phyloP scores from a whole-genome alignment of 2,113 vertebrate species.

The Orcinus orca region DNA sequence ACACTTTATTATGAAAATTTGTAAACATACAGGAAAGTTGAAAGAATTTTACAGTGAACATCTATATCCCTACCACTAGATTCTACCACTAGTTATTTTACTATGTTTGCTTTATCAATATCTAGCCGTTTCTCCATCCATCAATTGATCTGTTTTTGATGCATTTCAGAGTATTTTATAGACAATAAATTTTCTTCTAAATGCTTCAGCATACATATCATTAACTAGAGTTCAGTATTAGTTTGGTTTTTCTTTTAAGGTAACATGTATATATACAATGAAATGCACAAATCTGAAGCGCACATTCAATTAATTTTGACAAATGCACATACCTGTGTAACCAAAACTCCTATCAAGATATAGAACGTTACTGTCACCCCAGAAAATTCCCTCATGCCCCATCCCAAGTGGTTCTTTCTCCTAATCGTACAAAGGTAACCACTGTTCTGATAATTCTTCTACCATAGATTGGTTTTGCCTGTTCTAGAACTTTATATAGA shows the following conservation, averaged over 20 bases:
- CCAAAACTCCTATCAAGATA: not conserved
- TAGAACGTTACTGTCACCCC: not conserved
- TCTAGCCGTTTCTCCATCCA: not conserved
- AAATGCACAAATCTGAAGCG: not conserved
- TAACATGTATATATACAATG: not conserved
- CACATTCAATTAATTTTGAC: not conserved
- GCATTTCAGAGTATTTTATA: not conserved
- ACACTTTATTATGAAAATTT: not conserved
- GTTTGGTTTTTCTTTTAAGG: not conserved
- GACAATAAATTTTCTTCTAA: not conserved
- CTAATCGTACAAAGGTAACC: not conserved
- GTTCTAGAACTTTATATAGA: not conserved
- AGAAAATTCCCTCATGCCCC: not conserved
- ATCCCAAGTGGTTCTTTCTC: not conserved
- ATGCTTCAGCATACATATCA: not conserved
- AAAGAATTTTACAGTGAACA: not conserved
- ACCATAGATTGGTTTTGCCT: not conserved
- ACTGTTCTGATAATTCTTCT: not conserved
- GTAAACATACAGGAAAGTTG: not conserved
- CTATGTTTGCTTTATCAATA: not conserved
- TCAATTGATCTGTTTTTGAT: not conserved
- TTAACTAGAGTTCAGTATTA: conserved; percentile 9
- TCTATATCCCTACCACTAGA: not conserved
- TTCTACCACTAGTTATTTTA: not conserved
- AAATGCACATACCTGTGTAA: not conserved